Base-by-base conservation (phyloP, 2,888 invertebrate species). In the Brenthis hecate region DNA sequence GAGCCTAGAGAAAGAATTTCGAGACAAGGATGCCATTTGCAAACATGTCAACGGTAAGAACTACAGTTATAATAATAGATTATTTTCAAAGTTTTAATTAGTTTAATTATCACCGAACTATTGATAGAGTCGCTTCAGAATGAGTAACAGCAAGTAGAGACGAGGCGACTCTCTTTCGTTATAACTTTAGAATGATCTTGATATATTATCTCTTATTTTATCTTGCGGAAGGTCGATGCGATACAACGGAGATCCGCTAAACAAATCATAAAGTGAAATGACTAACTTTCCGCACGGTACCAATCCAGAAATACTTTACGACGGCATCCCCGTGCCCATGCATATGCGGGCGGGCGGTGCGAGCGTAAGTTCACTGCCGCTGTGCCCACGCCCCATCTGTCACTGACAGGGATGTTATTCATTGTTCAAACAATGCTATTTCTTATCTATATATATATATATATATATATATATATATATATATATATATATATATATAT, bases 271-370 rank as follows among this genome's bases (percentile, higher is more conserved):
- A 56, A 65, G 65, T 69, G 77, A 79, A 84, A 65, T 89, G 89
- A 91, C 88, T 91, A 89, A 86, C 84, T 86, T 91, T 91, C 88
- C 92, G 86, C 92, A 91, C 92, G 91, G 88, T 91, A 91, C 92
- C 84, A 92, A 91, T 91, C 92, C 90, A 85, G 84, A 91, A 92
- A 92, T 92, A 92, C 80, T 68, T 80, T 83, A 65, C 70, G 72
- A 78, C 81, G 83, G 80, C 83, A 82, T 86, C 85, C 86, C 85
- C 80, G 74, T 72, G 68, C 73, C 85, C 80, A 73, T 72, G 68
- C 19, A 19, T n/a, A n/a, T 19, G 19, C 19, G 19, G 19, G 19
- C 73, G 64, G 65, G 66, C 60, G 68, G 60, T 55, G 68, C 69
- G 69, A 54, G 56, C 64, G 55, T 70, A 73, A 74, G 73, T 75